Percentiles rank a stretch among this genome's conserved stretches.
Evolutionary conservation across 2,888 invertebrate genomes (phyloP).

Genomic region (Dione vanillae): DNA sequence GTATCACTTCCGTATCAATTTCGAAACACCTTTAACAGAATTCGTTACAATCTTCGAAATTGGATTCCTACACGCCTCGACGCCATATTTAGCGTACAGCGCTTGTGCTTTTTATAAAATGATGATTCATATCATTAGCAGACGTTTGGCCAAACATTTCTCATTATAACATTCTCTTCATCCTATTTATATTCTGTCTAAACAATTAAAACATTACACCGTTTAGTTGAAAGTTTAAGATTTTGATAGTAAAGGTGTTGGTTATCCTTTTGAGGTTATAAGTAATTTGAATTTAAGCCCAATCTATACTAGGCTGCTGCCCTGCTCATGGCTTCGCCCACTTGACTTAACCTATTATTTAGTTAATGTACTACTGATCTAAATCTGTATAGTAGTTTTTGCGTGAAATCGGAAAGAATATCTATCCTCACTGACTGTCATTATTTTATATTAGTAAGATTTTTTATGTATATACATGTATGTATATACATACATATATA

Average conservation of each 20-base stretch:
- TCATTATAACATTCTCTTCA: conserved; percentile 38
- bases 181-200: conserved; percentile 33
- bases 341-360: too few species aligned
- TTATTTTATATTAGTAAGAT: too few species aligned
- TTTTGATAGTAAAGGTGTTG: not conserved
- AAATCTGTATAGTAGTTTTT: too few species aligned
- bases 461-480: too few species aligned
- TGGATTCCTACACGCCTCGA: conserved; percentile 33
- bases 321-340: too few species aligned
- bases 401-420: too few species aligned
- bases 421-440: too few species aligned
- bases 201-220: conserved; percentile 20
- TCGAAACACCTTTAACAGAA: conserved; percentile 34
- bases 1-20: conserved; percentile 26
- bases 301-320: too few species aligned
- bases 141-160: conserved; percentile 30
- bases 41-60: conserved; percentile 39
- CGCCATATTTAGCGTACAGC: conserved; percentile 40
- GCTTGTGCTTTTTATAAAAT: conserved; percentile 24
- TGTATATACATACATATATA: too few species aligned
- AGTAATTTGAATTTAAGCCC: too few species aligned
- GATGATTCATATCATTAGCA: conserved; percentile 35
- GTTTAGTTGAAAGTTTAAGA: not conserved
- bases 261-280: too few species aligned
- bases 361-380: too few species aligned